Evolutionary conservation across 2,888 invertebrate genomes (phyloP), one percentile per base, ranked within the genome.

Genomic region (Charanyca ferruginea): DNA sequence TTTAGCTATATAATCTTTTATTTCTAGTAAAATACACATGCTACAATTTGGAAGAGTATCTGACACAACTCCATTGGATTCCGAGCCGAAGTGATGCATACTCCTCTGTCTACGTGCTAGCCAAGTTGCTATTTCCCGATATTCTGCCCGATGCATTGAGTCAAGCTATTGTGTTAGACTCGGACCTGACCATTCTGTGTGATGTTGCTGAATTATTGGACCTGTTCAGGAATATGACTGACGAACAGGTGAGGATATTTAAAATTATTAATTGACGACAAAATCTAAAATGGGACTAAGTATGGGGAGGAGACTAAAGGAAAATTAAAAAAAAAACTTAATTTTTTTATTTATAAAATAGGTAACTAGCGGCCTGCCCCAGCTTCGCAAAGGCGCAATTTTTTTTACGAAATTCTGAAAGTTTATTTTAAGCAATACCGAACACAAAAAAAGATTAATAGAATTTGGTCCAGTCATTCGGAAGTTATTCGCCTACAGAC

Each of bases 81-180:
- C 98, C 98, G 0, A 99, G 98, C 91, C n/a, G n/a, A n/a, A 97
- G 97, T 78, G 98, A 99, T 91, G n/a, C n/a, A n/a, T 99, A 99
- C 92, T 98, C 98, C 0, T 98, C 98, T 4, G 97, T 98, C 45
- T 98, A 97, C 90, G 98, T 98, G 0, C 95, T 99, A 35, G 95
- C 98, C 86, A 99, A 99, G 88, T 93, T 99, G 55, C 96, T 98
- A 47, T 96, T 98, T 79, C 98, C 98, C 0, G 97, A 98, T 85
- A 96, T 97, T 49, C 92, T 99, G 72, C 97, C 98, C 0, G 83
- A 91, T 0, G 91, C 94, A 35, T 93, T 98, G 66, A 94, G 96
- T 23, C 97, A 97, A 93, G 97, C 98, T 25, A 97, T 99, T 67
- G 97, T 98, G 18, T 93, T 99, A 73, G 98, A 99, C 89, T 98